Evolutionary conservation across 2,888 invertebrate species (phyloP), one percentile per base, ranked within the genome.

Genomic region (Stenchaetothrips biformis): DNA sequence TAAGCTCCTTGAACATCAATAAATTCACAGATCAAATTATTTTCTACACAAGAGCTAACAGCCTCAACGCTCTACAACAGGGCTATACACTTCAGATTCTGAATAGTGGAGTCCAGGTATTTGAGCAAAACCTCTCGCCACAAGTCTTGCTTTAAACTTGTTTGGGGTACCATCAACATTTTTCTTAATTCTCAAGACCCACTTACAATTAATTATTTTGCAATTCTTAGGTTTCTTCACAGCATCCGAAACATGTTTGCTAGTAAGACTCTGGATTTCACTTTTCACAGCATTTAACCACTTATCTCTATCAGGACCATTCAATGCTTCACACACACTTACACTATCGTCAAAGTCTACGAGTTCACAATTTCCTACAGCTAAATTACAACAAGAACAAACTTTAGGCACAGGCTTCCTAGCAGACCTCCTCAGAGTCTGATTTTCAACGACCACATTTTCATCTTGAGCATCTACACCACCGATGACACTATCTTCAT

Each of bases 1-100:
- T n/a, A n/a, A n/a, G n/a, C 80, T 59, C 80, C 80, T 18, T 21
- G 53, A 7, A 81, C 80, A 62, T 81, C 81, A 78, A 81, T 49
- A 11, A 49, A 81, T 47, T 79, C 49, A 49, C 49, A 49, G 11
- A 7, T 49, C 49, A 7, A 49, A 49, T 11, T 11, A 9, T 49
- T 11, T 49, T 49, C 49, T 9, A 49, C 49, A 49, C n/a, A n/a
- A n/a, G n/a, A n/a, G n/a, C 49, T 11, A 9, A 7, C 49, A 49
- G 11, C 8, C 11, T 49, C 49, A 9, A 7, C 49, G 49, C 11
- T 49, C 11, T 7, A 77, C 78, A 6, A 9, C 77, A 27, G 77
- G 77, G 37, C 25, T 9, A 13, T 27, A 77, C 9, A 27, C 7
- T 9, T 77, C 16, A 77, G 25, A 16, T 6, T n/a, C 21, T 18